Percentiles rank a stretch among this genome's conserved stretches.
phyloP scores from a whole-genome alignment of 2,888 invertebrate genomes.

The Tenthredo distinguenda region DNA sequence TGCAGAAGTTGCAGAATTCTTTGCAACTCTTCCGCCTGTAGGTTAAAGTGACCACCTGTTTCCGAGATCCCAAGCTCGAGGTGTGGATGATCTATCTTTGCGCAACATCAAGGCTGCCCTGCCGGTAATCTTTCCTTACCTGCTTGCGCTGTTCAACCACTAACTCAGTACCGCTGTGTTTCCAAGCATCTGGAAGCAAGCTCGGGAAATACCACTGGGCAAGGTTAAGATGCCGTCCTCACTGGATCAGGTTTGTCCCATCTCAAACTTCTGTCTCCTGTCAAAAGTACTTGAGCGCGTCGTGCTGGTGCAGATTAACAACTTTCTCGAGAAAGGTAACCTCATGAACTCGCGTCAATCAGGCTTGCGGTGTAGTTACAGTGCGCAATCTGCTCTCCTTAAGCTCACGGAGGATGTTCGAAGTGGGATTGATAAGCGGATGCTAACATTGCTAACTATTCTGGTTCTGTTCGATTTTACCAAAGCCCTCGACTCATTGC shows the following conservation, averaged over 20 bases:
- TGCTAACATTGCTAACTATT: not conserved
- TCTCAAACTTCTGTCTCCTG: not conserved
- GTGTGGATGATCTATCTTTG: not conserved
- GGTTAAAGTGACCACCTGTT: not conserved
- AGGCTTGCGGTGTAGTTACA: not conserved
- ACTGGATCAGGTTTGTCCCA: not conserved
- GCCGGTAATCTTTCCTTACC: not conserved
- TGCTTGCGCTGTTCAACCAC: not conserved
- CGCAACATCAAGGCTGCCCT: not conserved
- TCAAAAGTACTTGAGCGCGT: not conserved
- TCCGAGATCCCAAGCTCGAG: not conserved
- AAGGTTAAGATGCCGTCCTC: not conserved
- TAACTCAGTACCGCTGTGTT: not conserved
- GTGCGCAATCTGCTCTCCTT: not conserved
- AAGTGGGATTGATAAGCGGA: not conserved
- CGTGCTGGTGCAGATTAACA: not conserved
- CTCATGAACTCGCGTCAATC: not conserved
- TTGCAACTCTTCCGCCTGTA: not conserved
- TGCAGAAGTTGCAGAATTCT: not conserved
- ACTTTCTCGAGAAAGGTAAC: not conserved
- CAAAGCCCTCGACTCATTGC: constrained; percentile 5
- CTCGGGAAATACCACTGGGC: not conserved
- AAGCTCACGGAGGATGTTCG: constrained; percentile 13
- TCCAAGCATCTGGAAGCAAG: not conserved
- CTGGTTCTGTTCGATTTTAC: not conserved